Evolutionary conservation across 2,113 vertebrate genomes (phyloP).

Genomic region (Embiotoca jacksoni): DNA sequence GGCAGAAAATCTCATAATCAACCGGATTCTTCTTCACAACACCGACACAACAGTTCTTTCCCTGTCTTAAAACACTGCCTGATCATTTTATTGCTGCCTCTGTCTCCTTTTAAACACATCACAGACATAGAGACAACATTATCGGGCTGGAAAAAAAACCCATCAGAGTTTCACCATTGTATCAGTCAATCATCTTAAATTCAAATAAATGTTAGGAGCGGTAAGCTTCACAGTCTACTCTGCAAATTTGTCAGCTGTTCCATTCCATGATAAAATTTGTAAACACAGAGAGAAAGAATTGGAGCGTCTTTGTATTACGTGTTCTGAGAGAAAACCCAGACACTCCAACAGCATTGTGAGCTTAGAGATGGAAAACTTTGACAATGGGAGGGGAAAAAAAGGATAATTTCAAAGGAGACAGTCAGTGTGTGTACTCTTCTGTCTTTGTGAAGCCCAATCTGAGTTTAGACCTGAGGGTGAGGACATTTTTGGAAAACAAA

Average conservation of each 20-base stretch:
- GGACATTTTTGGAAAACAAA: too few relatives aligned
- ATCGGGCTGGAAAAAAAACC: not conserved
- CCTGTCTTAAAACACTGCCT: not conserved
- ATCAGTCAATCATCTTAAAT: not conserved
- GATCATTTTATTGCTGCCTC: conserved; percentile 18
- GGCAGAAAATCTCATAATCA: conserved; percentile 36
- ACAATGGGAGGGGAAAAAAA: not conserved
- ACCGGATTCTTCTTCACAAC: conserved; percentile 18
- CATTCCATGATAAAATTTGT: not conserved
- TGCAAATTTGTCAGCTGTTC: not conserved
- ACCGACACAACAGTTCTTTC: conserved; percentile 38
- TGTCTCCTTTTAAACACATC: conserved; percentile 1
- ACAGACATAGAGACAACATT: not conserved
- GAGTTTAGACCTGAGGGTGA: too few relatives aligned
- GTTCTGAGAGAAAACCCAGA: not conserved
- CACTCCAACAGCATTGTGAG: conserved; percentile 3
- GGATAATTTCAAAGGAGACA: rapidly evolving
- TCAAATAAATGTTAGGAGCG: not conserved
- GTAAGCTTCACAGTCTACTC: not conserved
- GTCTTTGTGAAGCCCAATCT: too few relatives aligned
- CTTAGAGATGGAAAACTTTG: not conserved
- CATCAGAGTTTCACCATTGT: not conserved
- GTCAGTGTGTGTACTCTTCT: not conserved
- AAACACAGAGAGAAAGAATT: conserved; percentile 2
- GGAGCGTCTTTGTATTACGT: not conserved